These are phyloP conservation scores for Vanessa tameamea DNA, from an alignment of 1,140 invertebrate genomes.

Conservation along the genomic window DNA sequence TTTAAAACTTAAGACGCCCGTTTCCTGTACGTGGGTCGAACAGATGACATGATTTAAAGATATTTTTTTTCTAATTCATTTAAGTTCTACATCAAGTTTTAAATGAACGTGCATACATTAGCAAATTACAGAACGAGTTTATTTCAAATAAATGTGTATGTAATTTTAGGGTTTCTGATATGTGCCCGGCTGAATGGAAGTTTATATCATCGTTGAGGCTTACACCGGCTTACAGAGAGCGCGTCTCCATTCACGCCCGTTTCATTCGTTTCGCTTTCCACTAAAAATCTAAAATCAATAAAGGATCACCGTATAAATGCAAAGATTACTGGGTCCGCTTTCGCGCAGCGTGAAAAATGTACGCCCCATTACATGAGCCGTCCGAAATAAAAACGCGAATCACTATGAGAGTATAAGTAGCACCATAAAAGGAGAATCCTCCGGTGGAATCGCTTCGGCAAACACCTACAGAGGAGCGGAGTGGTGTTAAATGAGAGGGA, in stretches of 20 bases:
- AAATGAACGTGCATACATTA: constrained; percentile 29
- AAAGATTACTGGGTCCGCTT: constrained; percentile 77
- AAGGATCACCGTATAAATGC: constrained; percentile 79
- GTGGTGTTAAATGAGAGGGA: constrained; percentile 80
- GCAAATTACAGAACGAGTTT: constrained; percentile 30
- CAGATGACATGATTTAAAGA: constrained; percentile 58
- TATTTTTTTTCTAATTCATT: constrained; percentile 49
- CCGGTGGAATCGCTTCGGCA: constrained; percentile 76
- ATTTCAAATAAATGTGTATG: constrained; percentile 25
- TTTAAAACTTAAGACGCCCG: constrained; percentile 66
- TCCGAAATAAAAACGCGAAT: constrained; percentile 79
- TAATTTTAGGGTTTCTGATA: constrained; percentile 58
- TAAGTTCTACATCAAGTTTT: constrained; percentile 25
- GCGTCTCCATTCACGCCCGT: constrained; percentile 75
- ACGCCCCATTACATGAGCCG: constrained; percentile 72
- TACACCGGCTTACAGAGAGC: constrained; percentile 72
- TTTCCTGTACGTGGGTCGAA: constrained; percentile 59
- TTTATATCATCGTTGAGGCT: constrained; percentile 76
- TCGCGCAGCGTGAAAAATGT: constrained; percentile 76
- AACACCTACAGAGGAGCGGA: constrained; percentile 77
- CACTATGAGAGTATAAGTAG: constrained; percentile 79
- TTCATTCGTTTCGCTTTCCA: constrained; percentile 78
- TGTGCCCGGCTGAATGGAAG: constrained; percentile 64
- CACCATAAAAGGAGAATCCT: constrained; percentile 77
- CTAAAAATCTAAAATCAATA: constrained; percentile 81